Base-by-base conservation (phyloP, 2,888 invertebrate genomes). In the Tenthredo mesomela region DNA sequence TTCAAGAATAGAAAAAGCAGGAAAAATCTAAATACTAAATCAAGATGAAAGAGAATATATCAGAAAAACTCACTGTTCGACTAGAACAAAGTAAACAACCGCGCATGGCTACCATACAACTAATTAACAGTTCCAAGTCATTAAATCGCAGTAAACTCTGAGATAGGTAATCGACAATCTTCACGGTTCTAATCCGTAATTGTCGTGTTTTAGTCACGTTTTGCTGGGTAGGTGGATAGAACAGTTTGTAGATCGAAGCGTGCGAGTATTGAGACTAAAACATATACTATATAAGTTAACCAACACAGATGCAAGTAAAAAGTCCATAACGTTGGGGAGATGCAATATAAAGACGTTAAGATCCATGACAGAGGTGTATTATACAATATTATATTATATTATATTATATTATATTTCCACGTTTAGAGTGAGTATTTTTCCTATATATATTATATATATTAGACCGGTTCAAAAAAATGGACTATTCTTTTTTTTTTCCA, bases 111-210 rank as follows among this genome's bases (percentile, higher is more conserved):
- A 61, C 10, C 61, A 43, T 65, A 33, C 29, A 65, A 65, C 65
- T 65, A 65, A 65, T 65, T 65, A 65, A 65, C 65, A 29, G 65
- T 65, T 65, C 25, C 65, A 29, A 29, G 65, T 65, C 65, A 65
- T 65, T 65, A 65, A 65, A 65, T 65, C 25, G 65, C 65, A 65
- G 65, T 65, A 29, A 65, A 65, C 25, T 29, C 15, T 15, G 25
- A 25, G 0, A 33, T 7, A 21, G 21, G 33, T 65, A 29, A 65
- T 65, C 65, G 65, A 29, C 65, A 65, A 65, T 65, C 65, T 65
- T 65, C 65, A 65, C 65, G 65, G 65, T 65, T 21, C 29, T 65
- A 65, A 65, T 65, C 65, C 65, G 65, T 65, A 65, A 65, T 65
- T 65, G 15, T 65, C 29, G 21, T 65, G 29, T 65, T 65, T 65